Base-by-base conservation (phyloP, 1,140 invertebrate species). In the Metopolophium dirhodum region DNA sequence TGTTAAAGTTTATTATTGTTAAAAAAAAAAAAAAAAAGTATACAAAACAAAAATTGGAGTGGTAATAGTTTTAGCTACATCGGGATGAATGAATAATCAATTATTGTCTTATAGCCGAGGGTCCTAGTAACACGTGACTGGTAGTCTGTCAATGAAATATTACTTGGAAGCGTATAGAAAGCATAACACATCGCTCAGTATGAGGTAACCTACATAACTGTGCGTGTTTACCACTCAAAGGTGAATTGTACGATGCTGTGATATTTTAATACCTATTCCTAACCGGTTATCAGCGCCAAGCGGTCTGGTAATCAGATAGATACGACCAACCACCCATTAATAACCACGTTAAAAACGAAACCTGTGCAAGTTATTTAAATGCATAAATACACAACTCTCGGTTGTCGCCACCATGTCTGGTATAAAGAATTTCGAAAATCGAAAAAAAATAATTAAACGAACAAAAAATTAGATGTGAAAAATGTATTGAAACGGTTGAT, bases 221-320 rank as follows among this genome's bases (percentile, higher is more conserved):
- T 89, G 88, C 49, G 88, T 89, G 51, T 57, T 18, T 57, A 57
- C 88, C 51, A 57, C 22, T 89, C 49, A 37, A 57, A 89, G 57
- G 88, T 89, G 88, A 54, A 54, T 89, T 41, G 88, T 89, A 89
- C 61, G 89, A 90, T 68, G 57, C 89, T 68, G 89, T n/a, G 37
- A 90, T 93, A 83, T 83, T 93, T 85, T 82, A 86, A 93, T 93
- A 30, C 49, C 35, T 93, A 35, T 47, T 23, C 61, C 26, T 54
- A 93, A 93, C 91, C 91, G 82, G 91, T 93, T 93, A 93, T 26
- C 77, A 85, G 82, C 91, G 91, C 91, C 91, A 93, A 93, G 77
- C 91, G 77, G 91, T 93, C 91, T 93, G 82, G 61, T 83, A 83
- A 92, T 92, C 47, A 23, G 68, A 91, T 92, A 82, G 45, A 22